Evolutionary conservation across 2,888 invertebrate genomes (phyloP).

Genomic region (Dysmachus trigonus): DNA sequence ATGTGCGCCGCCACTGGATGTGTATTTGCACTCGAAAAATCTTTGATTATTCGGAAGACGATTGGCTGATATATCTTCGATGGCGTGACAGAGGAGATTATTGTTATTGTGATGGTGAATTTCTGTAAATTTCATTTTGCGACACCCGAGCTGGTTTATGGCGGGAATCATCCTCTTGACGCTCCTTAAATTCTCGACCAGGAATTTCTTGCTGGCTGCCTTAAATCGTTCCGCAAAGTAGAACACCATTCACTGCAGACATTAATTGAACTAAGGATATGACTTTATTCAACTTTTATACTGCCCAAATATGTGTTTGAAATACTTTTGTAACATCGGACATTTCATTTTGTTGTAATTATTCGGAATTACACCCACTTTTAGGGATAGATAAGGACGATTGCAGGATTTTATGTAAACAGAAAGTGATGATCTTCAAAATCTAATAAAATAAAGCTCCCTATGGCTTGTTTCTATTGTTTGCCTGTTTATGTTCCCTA

Average conservation of each 20-base stretch:
- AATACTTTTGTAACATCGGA: too few relatives aligned
- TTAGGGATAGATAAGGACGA: too few relatives aligned
- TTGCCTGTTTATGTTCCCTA: too few relatives aligned
- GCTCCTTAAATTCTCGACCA: background rate
- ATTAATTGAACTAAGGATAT: background rate
- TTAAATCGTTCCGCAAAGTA: background rate
- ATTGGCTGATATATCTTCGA: background rate
- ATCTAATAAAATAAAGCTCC: too few relatives aligned
- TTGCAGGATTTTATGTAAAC: too few relatives aligned
- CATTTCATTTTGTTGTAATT: too few relatives aligned
- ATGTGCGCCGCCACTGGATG: background rate
- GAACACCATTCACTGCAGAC: background rate
- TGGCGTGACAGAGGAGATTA: background rate
- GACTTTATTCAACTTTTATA: background rate
- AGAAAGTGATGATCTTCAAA: too few relatives aligned
- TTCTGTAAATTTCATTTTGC: background rate
- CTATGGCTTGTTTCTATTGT: too few relatives aligned
- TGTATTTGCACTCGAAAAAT: constrained; percentile 20
- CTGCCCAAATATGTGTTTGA: too few relatives aligned
- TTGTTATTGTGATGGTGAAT: background rate
- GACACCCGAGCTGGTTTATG: background rate
- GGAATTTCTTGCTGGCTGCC: background rate
- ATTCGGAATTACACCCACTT: too few relatives aligned
- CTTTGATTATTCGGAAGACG: constrained; percentile 12
- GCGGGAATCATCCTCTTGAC: too few relatives aligned